Percentiles rank a stretch among this genome's conserved stretches.
Evolutionary conservation across 1,140 invertebrate species (phyloP).

Genomic region (Tribolium castaneum): DNA sequence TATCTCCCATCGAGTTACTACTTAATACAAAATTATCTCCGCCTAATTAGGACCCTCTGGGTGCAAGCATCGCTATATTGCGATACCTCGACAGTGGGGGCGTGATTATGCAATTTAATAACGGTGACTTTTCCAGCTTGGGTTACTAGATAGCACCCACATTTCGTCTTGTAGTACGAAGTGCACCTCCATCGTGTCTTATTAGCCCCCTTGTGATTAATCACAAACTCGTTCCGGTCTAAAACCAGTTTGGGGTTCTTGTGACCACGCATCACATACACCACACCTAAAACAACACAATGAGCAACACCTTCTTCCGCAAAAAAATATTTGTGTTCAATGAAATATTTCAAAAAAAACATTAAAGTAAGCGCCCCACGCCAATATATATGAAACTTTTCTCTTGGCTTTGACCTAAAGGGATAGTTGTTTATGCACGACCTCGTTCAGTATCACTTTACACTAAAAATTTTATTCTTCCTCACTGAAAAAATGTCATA

Average conservation of each 20-base stretch:
- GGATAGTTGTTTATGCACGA: too few relatives aligned
- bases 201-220: constrained; percentile 48
- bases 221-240: constrained; percentile 52
- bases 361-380: too few relatives aligned
- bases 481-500: too few relatives aligned
- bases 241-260: constrained; percentile 53
- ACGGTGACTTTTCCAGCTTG: constrained; percentile 49
- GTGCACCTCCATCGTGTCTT: constrained; percentile 53
- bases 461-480: too few relatives aligned
- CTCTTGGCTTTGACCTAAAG: too few relatives aligned
- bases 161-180: constrained; percentile 52
- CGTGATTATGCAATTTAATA: constrained; percentile 51
- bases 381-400: too few relatives aligned
- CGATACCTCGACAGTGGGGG: constrained; percentile 34
- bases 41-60: constrained; percentile 43
- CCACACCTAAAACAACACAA: background rate
- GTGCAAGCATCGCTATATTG: constrained; percentile 38
- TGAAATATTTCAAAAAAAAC: too few relatives aligned
- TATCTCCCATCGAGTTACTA: too few relatives aligned
- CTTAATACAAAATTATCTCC: background rate
- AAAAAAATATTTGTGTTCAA: too few relatives aligned
- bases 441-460: too few relatives aligned
- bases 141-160: constrained; percentile 47
- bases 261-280: background rate
- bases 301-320: too few relatives aligned